A percentile compares a stretch with the other conserved stretches of the same genome.
Conservation (phyloP, 2,113 vertebrate genomes). For the Nothoprocta pentlandii region DNA sequence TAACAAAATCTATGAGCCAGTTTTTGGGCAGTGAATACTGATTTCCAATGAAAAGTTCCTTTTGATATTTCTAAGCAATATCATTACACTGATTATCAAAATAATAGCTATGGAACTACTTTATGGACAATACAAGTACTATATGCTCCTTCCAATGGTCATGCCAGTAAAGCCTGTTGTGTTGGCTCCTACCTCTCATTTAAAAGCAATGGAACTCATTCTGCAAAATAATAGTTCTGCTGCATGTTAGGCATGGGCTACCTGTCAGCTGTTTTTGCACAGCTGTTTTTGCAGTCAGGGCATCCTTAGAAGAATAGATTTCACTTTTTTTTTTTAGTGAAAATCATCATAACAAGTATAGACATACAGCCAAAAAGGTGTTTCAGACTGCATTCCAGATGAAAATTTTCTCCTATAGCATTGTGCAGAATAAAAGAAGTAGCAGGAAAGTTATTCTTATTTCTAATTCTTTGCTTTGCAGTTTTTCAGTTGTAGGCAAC, state of each 20-base stretch:
- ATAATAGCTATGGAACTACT: not conserved
- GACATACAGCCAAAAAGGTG: not conserved
- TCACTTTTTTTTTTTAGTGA: not conserved
- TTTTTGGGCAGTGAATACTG: not conserved
- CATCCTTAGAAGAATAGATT: not conserved
- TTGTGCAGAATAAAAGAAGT: not conserved
- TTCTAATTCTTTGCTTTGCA: not conserved
- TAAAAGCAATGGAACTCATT: not conserved
- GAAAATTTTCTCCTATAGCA: not conserved
- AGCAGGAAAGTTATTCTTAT: not conserved
- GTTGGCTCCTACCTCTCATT: not conserved
- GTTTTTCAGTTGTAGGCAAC: not conserved
- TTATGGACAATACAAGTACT: not conserved
- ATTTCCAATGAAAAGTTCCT: not conserved
- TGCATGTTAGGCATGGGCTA: not conserved
- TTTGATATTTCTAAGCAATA: not conserved
- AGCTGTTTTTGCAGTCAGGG: not conserved
- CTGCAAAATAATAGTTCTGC: not conserved
- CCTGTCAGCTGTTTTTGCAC: not conserved
- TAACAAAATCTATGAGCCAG: not conserved
- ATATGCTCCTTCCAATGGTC: not conserved
- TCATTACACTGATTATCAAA: not conserved
- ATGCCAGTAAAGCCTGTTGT: not conserved
- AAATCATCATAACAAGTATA: not conserved
- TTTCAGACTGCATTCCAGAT: not conserved